Conservation (phyloP, 2,113 vertebrate genomes). For the Psittacula cyanocephala region DNA sequence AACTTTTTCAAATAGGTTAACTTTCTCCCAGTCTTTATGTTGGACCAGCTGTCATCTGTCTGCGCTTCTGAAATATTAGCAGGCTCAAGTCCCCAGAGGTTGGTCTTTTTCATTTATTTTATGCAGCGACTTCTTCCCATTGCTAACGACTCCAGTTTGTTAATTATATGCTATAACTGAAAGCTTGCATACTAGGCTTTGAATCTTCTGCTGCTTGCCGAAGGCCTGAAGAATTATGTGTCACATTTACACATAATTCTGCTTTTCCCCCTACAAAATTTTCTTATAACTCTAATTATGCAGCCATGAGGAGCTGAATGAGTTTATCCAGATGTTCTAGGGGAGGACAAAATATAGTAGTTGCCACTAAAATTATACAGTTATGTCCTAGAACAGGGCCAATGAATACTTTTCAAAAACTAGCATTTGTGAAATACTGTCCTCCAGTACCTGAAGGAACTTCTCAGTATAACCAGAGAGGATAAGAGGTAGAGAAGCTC, state of each 20-base stretch:
- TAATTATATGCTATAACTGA: conserved; percentile 33
- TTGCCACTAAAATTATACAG: neutral
- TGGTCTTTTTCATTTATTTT: neutral
- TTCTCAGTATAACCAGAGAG: neutral
- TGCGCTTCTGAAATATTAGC: conserved; percentile 15
- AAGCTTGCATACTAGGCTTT: neutral
- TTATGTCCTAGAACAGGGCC: neutral
- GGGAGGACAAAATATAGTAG: neutral
- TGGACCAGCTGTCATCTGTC: conserved; percentile 7
- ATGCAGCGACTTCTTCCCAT: neutral
- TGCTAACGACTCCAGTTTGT: neutral
- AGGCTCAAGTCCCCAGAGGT: neutral
- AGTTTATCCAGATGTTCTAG: conserved; percentile 32
- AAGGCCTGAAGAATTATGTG: conserved; percentile 36
- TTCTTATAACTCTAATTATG: conserved; percentile 6
- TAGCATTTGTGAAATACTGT: neutral
- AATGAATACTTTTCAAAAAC: neutral
- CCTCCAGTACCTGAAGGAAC: neutral
- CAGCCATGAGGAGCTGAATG: neutral
- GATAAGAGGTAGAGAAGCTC: neutral
- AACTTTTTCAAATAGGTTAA: neutral
- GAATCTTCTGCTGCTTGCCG: conserved; percentile 21
- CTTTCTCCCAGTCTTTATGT: neutral
- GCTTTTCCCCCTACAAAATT: neutral
- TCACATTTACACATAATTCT: conserved; percentile 13